Evolutionary conservation across 1,140 invertebrate species (phyloP), one percentile per base, ranked within the genome.

Genomic region (Platyscapa corneri): DNA sequence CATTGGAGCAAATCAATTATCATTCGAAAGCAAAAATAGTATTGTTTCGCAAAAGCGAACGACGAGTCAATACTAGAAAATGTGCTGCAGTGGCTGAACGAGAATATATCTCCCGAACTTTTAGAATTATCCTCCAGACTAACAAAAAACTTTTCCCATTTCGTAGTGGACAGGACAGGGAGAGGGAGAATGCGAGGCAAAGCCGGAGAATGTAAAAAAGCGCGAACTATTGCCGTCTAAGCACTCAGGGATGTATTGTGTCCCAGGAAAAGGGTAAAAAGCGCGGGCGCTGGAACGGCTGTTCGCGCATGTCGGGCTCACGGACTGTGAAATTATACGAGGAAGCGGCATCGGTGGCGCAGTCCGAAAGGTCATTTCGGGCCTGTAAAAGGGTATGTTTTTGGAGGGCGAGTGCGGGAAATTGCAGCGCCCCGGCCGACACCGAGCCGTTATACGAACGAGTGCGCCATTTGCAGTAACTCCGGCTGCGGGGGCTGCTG

Each of bases 301-400:
- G 49, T 74, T 60, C 3, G 42, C 64, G 39, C 79, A 70, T 42
- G 60, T 81, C 65, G 79, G 42, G 23, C 18, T 77, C 60, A 37
- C 60, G 75, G 56, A 77, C 64, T 80, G 77, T 37, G 42, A 85
- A 85, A 85, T 85, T 85, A 85, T 79, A 80, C 76, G 23, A 42
- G 39, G 37, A 53, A 30, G 18, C 30, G 32, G 46, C 12, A 46
- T 5, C 18, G 65, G 65, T 70, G 42, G 6, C 30, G 18, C 39
- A 49, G 42, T 37, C 27, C 32, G 30, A 74, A 79, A 64, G n/a
- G 77, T 79, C 34, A 65, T 23, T 23, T 79, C 16, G 23, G 30
- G 5, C 32, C 23, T 37, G 23, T 34, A 72, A 72, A 82, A 74
- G 67, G 67, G 46, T 32, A n/a, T 37, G 49, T 60, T 82, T 74